Evolutionary conservation across 37 sponge, comb jelly and placozoan genomes (phyloP).

Genomic region (Aphrocallistes beatrix): DNA sequence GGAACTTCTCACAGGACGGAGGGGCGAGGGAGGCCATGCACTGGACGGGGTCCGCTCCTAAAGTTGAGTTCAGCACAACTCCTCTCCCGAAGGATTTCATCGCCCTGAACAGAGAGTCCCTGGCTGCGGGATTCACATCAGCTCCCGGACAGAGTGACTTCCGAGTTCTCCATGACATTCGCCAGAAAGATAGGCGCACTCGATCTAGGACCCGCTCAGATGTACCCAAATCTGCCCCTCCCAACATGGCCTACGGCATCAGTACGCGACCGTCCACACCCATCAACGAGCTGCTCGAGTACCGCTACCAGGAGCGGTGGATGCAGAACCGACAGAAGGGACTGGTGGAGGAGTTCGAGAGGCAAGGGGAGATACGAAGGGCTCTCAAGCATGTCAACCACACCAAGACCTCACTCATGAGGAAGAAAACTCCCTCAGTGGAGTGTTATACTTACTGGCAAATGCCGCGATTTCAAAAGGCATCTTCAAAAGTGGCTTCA

Average conservation of each 20-base stretch:
- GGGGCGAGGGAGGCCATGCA: slow-evolving; percentile 57
- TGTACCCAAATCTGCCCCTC: slow-evolving; percentile 20
- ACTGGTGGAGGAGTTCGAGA: not conserved
- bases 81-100: slow-evolving; percentile 48
- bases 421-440: not conserved
- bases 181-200: slow-evolving; percentile 18
- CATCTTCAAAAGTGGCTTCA: not conserved
- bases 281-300: slow-evolving; percentile 55
- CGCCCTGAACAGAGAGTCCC: slow-evolving; percentile 53
- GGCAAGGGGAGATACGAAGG: not conserved
- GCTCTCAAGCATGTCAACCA: not conserved
- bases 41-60: not conserved
- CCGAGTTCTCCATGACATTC: slow-evolving; percentile 66
- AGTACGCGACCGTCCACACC: slow-evolving; percentile 81
- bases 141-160: slow-evolving; percentile 72
- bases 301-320: slow-evolving; percentile 70
- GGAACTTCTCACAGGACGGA: slow-evolving; percentile 41
- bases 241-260: slow-evolving; percentile 61
- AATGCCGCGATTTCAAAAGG: slow-evolving; percentile 17
- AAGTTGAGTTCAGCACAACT: not conserved
- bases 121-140: slow-evolving; percentile 70
- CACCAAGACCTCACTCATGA: not conserved
- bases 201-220: not conserved
- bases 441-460: slow-evolving; percentile 9
- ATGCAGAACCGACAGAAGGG: slow-evolving; percentile 28